A percentile compares a stretch with the other conserved stretches of the same genome.
Evolutionary conservation across 2,888 invertebrate species (phyloP).

Genomic region (Apodemia duryi): DNA sequence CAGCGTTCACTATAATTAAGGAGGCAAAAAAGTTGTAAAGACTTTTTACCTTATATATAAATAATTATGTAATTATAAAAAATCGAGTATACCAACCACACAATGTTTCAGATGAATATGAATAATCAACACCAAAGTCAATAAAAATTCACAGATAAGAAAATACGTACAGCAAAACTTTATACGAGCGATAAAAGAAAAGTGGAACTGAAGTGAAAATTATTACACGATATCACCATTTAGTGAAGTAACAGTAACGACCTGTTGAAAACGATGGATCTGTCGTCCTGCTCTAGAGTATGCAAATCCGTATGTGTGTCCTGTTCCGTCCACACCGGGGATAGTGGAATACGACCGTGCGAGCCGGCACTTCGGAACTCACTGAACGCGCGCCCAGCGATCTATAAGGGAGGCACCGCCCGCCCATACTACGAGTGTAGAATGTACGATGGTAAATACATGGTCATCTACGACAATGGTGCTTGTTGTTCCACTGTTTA

Average conservation of each 20-base stretch:
- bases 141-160: slow-evolving; percentile 16
- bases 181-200: slow-evolving; percentile 30
- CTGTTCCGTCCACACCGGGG: slow-evolving; percentile 42
- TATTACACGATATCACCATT: slow-evolving; percentile 69
- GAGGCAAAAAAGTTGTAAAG: not conserved
- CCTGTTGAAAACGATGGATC: slow-evolving; percentile 68
- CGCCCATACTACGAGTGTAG: slow-evolving; percentile 54
- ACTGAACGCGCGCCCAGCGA: slow-evolving; percentile 62
- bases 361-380: slow-evolving; percentile 59
- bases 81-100: not conserved
- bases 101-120: slow-evolving; percentile 1
- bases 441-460: slow-evolving; percentile 68
- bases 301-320: slow-evolving; percentile 48
- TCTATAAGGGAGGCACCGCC: slow-evolving; percentile 62
- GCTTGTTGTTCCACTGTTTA: slow-evolving; percentile 4
- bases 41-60: not conserved
- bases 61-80: not conserved
- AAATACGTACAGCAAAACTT: slow-evolving; percentile 23
- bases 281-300: slow-evolving; percentile 55
- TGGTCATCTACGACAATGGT: slow-evolving; percentile 49
- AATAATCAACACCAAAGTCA: slow-evolving; percentile 19
- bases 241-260: slow-evolving; percentile 71
- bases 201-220: slow-evolving; percentile 48
- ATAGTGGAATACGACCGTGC: slow-evolving; percentile 59
- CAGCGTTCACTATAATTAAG: too few relatives aligned